Conservation (phyloP, 1,140 invertebrate species). For the Parapsyche elsis region DNA sequence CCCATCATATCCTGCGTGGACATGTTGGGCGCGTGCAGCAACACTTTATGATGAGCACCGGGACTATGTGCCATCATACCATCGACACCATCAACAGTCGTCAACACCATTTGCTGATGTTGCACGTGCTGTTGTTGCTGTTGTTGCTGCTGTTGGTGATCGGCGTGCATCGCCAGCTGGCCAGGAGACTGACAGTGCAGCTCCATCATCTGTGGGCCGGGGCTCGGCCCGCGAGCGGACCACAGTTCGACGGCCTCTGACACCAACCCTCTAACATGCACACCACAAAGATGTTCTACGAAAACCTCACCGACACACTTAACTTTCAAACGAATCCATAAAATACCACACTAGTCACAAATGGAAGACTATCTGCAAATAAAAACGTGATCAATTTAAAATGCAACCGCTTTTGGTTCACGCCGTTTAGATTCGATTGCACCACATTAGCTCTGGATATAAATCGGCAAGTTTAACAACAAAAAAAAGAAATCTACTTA, state of each 20-base stretch:
- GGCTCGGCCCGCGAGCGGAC: background rate
- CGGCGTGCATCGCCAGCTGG: conserved; percentile 22
- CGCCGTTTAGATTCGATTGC: background rate
- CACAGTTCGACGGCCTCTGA: conserved; percentile 5
- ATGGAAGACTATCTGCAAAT: too few relatives aligned
- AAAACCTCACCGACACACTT: background rate
- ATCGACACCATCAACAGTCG: conserved; percentile 40
- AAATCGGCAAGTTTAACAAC: background rate
- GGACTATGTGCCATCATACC: conserved; percentile 45
- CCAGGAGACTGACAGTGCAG: conserved; percentile 53
- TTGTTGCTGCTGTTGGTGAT: conserved; percentile 42
- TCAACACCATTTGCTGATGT: conserved; percentile 45
- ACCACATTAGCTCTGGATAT: background rate
- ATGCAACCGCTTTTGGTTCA: background rate
- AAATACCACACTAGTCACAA: too few relatives aligned
- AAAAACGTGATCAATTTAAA: too few relatives aligned
- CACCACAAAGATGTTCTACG: background rate
- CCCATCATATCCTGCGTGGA: conserved; percentile 39
- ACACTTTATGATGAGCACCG: conserved; percentile 50
- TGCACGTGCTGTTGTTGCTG: conserved; percentile 48
- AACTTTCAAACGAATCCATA: background rate
- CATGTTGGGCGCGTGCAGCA: conserved; percentile 50
- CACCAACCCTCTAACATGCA: background rate
- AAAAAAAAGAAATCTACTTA: conserved; percentile 12
- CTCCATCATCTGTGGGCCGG: conserved; percentile 44